Evolutionary conservation across 1,140 invertebrate species (phyloP), one percentile per base, ranked within the genome.

Genomic region (Gryon sp.): DNA sequence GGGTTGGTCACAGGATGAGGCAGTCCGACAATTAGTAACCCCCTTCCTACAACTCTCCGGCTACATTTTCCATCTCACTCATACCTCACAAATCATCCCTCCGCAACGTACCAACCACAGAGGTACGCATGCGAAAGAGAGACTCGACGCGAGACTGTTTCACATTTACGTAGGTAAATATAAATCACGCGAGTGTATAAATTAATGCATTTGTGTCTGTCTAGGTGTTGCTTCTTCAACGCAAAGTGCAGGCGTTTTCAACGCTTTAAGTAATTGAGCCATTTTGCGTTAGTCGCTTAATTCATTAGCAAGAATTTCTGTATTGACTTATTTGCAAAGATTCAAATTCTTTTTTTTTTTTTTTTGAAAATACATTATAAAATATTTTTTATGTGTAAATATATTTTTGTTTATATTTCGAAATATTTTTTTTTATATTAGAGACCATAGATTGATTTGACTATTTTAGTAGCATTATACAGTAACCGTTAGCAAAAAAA

Each of bases 21-120:
- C 80, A 81, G 80, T 85, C 82, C 80, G 78, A 89, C 86, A 88
- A 88, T 89, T 89, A 89, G 86, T 87, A 84, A 85, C 81, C 82
- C 76, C 72, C 77, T 76, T 66, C 46, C 46, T 6, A 22, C 53
- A 8, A 22, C 70, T 9, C n/a, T n/a, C n/a, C n/a, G n/a, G 9
- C 12, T 18, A 32, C 52, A 32, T 75, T 53, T 55, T 55, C 55
- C 28, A 12, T 66, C 60, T 53, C 46, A n/a, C 60, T 66, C 53
- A 53, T 38, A 48, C 53, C 62, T 75, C 46, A 53, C 72, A 75
- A 68, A 68, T 77, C 66, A 59, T 68, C 48, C 62, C 63, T 70
- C 66, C 52, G 41, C 75, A 62, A 68, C 72, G 50, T 75, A 75
- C 57, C 50, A 62, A 82, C 82, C 78, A 34, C 76, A 82, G 65